phyloP scores from a whole-genome alignment of 2,113 vertebrate species.

The Charina bottae region DNA sequence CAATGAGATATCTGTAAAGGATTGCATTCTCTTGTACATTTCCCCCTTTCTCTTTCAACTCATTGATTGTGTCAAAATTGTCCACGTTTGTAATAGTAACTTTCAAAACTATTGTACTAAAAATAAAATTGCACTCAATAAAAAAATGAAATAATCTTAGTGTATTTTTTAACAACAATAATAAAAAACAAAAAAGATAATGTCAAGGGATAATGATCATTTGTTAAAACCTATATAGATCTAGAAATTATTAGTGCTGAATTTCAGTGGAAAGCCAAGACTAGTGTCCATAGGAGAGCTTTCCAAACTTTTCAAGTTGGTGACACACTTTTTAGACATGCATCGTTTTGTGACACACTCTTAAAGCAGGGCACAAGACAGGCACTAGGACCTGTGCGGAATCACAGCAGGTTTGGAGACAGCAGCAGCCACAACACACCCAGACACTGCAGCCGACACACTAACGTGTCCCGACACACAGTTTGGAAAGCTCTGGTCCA shows the following conservation, averaged over 20 bases:
- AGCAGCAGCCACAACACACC: too few relatives aligned
- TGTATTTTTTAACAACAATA: background rate
- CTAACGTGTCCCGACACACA: too few relatives aligned
- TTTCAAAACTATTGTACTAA: constrained; percentile 79
- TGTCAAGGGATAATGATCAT: background rate
- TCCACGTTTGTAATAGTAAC: constrained; percentile 80
- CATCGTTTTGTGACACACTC: too few relatives aligned
- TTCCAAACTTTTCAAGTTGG: too few relatives aligned
- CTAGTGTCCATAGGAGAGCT: background rate
- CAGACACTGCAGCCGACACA: too few relatives aligned
- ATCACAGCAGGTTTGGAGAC: too few relatives aligned
- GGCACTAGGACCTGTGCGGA: too few relatives aligned
- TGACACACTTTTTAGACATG: too few relatives aligned
- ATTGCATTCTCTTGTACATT: constrained; percentile 65
- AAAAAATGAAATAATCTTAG: constrained; percentile 69
- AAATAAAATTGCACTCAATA: constrained; percentile 83
- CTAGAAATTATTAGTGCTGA: constrained; percentile 3
- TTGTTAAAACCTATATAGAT: background rate
- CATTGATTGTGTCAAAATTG: constrained; percentile 79
- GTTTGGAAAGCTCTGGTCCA: too few relatives aligned
- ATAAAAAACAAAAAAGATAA: background rate
- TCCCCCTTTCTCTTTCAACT: constrained; percentile 60
- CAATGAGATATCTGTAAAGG: constrained; percentile 68
- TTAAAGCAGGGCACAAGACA: too few relatives aligned
- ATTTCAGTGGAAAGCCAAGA: background rate